Conservation (phyloP, 2,113 vertebrate genomes). For the Cololabis saira region DNA sequence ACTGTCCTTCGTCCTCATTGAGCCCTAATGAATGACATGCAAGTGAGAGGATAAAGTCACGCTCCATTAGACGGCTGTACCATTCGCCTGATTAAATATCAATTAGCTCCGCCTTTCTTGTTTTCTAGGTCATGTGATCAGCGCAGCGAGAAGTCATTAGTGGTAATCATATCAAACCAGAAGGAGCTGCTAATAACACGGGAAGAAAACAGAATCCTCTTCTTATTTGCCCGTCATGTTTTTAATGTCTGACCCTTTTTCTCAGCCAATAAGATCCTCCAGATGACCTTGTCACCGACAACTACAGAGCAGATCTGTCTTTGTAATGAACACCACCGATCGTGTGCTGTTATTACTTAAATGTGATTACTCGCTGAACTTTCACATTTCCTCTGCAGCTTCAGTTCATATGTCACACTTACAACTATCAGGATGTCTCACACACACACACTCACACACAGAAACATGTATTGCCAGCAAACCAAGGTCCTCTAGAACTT, state of each 20-base stretch:
- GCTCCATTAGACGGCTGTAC: background rate
- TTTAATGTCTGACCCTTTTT: background rate
- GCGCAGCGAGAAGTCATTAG: background rate
- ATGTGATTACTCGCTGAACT: background rate
- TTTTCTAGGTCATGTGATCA: constrained; percentile 19
- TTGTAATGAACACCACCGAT: background rate
- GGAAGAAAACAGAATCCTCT: too few species aligned
- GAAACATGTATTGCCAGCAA: background rate
- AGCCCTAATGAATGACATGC: background rate
- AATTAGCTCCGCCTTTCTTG: constrained; percentile 9
- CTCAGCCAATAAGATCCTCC: constrained; percentile 35
- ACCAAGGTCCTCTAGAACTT: background rate
- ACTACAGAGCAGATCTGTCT: background rate
- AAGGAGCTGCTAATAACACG: background rate
- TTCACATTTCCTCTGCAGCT: constrained; percentile 8
- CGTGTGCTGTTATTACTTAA: background rate
- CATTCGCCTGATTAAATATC: background rate
- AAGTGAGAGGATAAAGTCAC: background rate
- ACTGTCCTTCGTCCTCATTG: background rate
- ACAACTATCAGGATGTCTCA: background rate
- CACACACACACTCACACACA: background rate
- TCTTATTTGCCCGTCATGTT: background rate
- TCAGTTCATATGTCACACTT: constrained; percentile 1
- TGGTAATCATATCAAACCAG: background rate
- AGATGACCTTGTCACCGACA: constrained; percentile 10